Evolutionary conservation across 1,140 invertebrate species (phyloP), one percentile per base, ranked within the genome.

Genomic region (Branchinecta lynchi): DNA sequence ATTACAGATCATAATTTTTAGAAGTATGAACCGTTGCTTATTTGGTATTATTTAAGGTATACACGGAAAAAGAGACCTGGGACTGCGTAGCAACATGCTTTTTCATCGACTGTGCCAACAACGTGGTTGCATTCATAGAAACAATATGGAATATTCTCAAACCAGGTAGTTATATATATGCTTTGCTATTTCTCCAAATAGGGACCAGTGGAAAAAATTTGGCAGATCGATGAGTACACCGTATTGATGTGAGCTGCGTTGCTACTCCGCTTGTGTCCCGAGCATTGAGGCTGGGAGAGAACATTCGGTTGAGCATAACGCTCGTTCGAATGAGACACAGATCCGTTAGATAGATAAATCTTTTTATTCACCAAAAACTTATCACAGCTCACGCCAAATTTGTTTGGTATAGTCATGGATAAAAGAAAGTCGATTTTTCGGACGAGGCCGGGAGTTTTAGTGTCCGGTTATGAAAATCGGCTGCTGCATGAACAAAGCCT

Each of bases 31-130:
- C 15, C 32, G 32, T 32, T 32, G 32, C 32, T 32, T 32, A 32
- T 32, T 32, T 32, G 32, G 2, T 32, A 32, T 32, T 32, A 32
- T 75, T 74, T 7, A 76, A 89, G 85, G 86, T 92, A 20, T 92
- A 92, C 76, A 87, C 82, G 66, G 84, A 85, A 45, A 77, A 82
- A 2, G 84, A 89, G 72, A 80, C 86, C 45, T 98, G 93, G 89
- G 86, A 97, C 76, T 96, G 92, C 77, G 86, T 99, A 3, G 90
- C 90, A 0, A 95, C 96, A 0, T 96, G 95, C 74, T 99, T 99
- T 79, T 99, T 99, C 77, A 92, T 99, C 70, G 96, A 99, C 77
- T 99, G 96, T 77, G 95, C 95, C 15, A 89, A 91, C 69, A 98
- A 98, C 78, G 87, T 98, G 7, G 88, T 98, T 43, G 86, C 89